These are phyloP conservation scores for Macrosteles quadrilineatus DNA, from an alignment of 1,140 invertebrate genomes.

Conservation along the genomic window DNA sequence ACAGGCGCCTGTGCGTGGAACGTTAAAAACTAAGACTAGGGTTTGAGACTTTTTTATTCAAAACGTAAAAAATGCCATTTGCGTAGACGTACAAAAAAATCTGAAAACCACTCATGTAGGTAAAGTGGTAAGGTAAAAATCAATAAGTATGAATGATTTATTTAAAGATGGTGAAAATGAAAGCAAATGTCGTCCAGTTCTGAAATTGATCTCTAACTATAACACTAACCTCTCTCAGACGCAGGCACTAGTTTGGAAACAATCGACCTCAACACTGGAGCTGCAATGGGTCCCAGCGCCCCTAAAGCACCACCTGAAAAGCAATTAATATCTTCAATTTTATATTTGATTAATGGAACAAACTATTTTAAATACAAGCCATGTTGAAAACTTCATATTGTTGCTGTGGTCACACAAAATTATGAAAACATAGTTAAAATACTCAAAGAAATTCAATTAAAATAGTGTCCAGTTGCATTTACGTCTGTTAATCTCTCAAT, in stretches of 20 bases:
- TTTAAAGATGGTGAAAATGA: neutral
- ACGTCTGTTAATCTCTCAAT: no score
- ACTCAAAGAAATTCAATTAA: neutral
- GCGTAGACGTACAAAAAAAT: no score
- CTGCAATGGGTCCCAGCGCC: slow-evolving; percentile 69
- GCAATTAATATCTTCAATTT: slow-evolving; percentile 29
- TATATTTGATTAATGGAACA: neutral
- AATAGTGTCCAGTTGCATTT: no score
- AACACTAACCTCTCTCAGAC: slow-evolving; percentile 66
- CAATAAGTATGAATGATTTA: neutral
- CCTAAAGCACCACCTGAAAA: slow-evolving; percentile 61
- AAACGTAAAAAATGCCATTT: no score
- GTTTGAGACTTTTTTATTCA: no score
- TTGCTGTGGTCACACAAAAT: neutral
- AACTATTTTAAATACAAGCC: neutral
- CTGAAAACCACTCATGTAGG: no score
- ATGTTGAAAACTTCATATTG: neutral
- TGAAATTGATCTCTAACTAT: no score
- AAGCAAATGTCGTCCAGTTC: no score
- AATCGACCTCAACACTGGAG: slow-evolving; percentile 72
- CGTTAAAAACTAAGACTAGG: no score
- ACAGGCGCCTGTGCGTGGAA: no score
- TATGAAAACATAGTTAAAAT: neutral
- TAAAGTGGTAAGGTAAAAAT: no score
- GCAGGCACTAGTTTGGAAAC: slow-evolving; percentile 67